Evolutionary conservation across 2,797 vertebrate species (phyloP).

Genomic region (Heteromormyrus szaboi): DNA sequence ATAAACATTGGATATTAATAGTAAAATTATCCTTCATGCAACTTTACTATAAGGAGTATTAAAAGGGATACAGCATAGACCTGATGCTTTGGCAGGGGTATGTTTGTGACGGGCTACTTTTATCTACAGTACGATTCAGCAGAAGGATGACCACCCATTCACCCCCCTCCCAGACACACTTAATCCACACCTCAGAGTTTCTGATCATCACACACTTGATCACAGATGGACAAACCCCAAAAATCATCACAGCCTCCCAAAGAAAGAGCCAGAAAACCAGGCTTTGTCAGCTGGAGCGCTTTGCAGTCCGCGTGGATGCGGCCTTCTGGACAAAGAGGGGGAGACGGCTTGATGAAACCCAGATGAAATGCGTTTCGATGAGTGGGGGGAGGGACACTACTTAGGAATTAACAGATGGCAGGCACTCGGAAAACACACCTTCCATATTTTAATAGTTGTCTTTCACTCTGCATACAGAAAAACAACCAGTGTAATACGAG

Average conservation of each 20-base stretch:
- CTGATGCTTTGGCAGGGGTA: neutral
- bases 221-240: slow-evolving; percentile 29
- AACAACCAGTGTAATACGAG: slow-evolving; percentile 56
- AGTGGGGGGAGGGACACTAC: slow-evolving; percentile 28
- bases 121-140: neutral
- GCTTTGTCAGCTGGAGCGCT: slow-evolving; percentile 48
- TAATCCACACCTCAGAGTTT: neutral
- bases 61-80: neutral
- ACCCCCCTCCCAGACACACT: neutral
- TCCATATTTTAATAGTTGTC: slow-evolving; percentile 59
- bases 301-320: slow-evolving; percentile 50
- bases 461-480: slow-evolving; percentile 51
- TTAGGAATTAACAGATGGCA: slow-evolving; percentile 29
- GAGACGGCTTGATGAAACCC: slow-evolving; percentile 34
- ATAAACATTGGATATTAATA: neutral
- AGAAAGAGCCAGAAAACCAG: slow-evolving; percentile 28
- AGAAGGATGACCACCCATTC: neutral
- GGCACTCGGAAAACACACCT: slow-evolving; percentile 24
- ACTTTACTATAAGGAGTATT: neutral
- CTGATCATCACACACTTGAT: neutral
- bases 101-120: neutral
- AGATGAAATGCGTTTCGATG: slow-evolving; percentile 22
- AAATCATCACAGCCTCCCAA: slow-evolving; percentile 47
- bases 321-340: slow-evolving; percentile 39
- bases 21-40: neutral